Conservation (phyloP, 2,113 vertebrate species). For the Neopipo cinnamomea region DNA sequence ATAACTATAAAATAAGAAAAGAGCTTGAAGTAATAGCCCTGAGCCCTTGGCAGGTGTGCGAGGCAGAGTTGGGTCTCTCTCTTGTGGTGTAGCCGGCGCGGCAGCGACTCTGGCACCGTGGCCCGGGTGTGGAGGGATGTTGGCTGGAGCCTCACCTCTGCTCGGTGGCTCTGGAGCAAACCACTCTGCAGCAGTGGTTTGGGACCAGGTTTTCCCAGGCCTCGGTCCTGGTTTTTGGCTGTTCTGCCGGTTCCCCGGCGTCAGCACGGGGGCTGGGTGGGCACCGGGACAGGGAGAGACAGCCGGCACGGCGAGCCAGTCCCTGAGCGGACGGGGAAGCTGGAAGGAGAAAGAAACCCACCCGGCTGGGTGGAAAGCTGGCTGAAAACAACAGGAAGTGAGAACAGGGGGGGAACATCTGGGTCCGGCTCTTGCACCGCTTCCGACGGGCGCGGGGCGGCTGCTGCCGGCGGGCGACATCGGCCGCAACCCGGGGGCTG, state of each 20-base stretch:
- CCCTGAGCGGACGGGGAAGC: neutral
- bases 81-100: rapidly evolving
- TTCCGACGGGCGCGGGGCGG: neutral
- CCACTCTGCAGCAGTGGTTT: rapidly evolving
- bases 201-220: neutral
- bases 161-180: neutral
- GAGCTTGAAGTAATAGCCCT: rapidly evolving
- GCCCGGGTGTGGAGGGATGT: rapidly evolving
- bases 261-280: neutral
- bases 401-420: neutral
- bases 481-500: rapidly evolving
- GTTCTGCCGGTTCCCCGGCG: neutral
- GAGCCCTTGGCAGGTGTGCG: neutral
- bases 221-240: neutral
- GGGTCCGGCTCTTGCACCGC: neutral
- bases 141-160: neutral
- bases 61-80: neutral
- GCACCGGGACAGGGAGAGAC: neutral
- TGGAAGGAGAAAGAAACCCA: neutral
- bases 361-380: neutral
- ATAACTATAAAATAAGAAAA: neutral
- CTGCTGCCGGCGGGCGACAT: neutral
- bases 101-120: rapidly evolving
- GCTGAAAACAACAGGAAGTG: neutral
- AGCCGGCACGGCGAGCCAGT: rapidly evolving